Percentiles rank a stretch among this genome's conserved stretches.
Evolutionary conservation across 2,888 invertebrate species (phyloP).

Genomic region (Stenoptilia bipunctidactyla): DNA sequence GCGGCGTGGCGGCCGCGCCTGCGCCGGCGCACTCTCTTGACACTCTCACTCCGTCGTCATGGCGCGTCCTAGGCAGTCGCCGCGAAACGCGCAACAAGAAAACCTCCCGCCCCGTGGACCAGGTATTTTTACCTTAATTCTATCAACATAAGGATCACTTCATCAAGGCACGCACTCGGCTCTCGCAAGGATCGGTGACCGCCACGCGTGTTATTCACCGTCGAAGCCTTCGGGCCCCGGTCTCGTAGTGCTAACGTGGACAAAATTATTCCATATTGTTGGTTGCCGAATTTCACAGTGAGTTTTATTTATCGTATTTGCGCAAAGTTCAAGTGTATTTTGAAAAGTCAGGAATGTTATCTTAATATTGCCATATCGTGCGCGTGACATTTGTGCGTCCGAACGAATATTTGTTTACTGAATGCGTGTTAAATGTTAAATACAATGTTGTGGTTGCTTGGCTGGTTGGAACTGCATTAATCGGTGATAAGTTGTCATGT

Average conservation of each 20-base stretch:
- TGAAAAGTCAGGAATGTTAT: too few relatives aligned
- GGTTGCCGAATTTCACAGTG: conserved; percentile 1
- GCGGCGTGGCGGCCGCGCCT: conserved; percentile 25
- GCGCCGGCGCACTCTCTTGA: conserved; percentile 24
- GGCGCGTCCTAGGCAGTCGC: conserved; percentile 65
- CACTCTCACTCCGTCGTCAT: conserved; percentile 54
- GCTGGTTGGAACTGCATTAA: too few relatives aligned
- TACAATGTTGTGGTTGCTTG: too few relatives aligned
- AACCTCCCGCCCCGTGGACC: conserved; percentile 62
- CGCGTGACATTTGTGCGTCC: too few relatives aligned
- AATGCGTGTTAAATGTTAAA: too few relatives aligned
- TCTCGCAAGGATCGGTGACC: background rate
- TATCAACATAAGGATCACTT: background rate
- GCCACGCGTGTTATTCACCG: background rate
- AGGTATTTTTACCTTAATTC: conserved; percentile 32
- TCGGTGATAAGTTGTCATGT: too few relatives aligned
- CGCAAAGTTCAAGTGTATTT: background rate
- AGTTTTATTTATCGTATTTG: background rate
- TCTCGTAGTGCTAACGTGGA: conserved; percentile 8
- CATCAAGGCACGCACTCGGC: background rate
- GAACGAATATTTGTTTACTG: too few relatives aligned
- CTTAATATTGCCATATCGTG: too few relatives aligned
- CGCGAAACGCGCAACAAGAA: conserved; percentile 53
- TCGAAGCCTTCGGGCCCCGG: background rate
- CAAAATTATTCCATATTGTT: conserved; percentile 8